Evolutionary conservation across 2,797 vertebrate species (phyloP).

Genomic region (Vespertilio murinus): DNA sequence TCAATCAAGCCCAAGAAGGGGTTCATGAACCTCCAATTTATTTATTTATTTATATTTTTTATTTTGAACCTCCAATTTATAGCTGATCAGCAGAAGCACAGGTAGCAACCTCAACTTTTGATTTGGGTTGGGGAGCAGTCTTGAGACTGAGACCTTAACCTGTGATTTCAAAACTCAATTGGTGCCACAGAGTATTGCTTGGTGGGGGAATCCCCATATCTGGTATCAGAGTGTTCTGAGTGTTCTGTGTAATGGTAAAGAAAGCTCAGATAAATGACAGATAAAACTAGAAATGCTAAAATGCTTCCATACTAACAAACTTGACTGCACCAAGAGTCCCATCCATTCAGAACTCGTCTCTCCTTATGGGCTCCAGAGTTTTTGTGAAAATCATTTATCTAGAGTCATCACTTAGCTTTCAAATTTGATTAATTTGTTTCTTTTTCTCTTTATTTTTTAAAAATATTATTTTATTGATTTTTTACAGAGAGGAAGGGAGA

Average conservation of each 20-base stretch:
- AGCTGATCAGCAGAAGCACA: background rate
- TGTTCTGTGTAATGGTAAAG: background rate
- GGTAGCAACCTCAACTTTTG: background rate
- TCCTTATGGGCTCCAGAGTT: background rate
- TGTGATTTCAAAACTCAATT: background rate
- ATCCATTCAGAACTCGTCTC: background rate
- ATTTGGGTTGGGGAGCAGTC: background rate
- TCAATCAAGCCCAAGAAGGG: background rate
- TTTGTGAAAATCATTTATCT: background rate
- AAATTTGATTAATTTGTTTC: background rate
- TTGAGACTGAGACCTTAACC: background rate
- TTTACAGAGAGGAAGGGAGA: too few species aligned
- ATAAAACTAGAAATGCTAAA: conserved; percentile 10
- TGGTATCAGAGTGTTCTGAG: background rate
- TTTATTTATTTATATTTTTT: too few species aligned
- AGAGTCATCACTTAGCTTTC: background rate
- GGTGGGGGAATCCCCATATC: background rate
- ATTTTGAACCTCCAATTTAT: background rate
- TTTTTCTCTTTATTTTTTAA: background rate
- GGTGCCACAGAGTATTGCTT: background rate
- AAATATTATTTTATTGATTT: too few species aligned
- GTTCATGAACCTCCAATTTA: background rate
- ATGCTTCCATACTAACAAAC: background rate
- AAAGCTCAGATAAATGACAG: background rate
- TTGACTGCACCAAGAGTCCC: background rate